phyloP scores from a whole-genome alignment of 2,797 vertebrate genomes.

The Poeciliopsis presidionis region DNA sequence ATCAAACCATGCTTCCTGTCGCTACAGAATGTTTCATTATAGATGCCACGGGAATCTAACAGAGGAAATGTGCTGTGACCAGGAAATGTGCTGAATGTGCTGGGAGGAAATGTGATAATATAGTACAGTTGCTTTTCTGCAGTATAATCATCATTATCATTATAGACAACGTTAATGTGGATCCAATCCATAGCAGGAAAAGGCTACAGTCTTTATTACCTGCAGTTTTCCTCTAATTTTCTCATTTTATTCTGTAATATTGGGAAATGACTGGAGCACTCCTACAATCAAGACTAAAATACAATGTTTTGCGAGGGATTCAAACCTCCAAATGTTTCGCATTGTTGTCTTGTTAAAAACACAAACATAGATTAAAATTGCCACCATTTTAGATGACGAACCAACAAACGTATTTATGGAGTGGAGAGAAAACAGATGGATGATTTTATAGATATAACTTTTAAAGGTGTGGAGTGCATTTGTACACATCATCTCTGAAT shows the following conservation, averaged over 20 bases:
- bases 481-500: background rate
- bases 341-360: background rate
- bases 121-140: constrained; percentile 6
- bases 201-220: constrained; percentile 1
- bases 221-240: constrained; percentile 7
- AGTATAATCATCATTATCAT: constrained; percentile 27
- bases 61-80: constrained; percentile 29
- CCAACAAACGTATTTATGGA: background rate
- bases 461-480: background rate
- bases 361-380: background rate
- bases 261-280: background rate
- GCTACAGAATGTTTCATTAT: constrained; percentile 12
- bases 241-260: background rate
- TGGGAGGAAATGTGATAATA: constrained; percentile 24
- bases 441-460: background rate
- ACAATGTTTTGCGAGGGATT: background rate
- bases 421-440: background rate
- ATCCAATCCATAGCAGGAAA: background rate
- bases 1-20: constrained; percentile 12
- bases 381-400: background rate
- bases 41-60: constrained; percentile 5
- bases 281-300: background rate
- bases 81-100: constrained; percentile 24
- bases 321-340: background rate
- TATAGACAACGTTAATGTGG: constrained; percentile 20